These are phyloP conservation scores for Idaea straminata DNA, from an alignment of 2,888 invertebrate genomes.

Conservation along the genomic window DNA sequence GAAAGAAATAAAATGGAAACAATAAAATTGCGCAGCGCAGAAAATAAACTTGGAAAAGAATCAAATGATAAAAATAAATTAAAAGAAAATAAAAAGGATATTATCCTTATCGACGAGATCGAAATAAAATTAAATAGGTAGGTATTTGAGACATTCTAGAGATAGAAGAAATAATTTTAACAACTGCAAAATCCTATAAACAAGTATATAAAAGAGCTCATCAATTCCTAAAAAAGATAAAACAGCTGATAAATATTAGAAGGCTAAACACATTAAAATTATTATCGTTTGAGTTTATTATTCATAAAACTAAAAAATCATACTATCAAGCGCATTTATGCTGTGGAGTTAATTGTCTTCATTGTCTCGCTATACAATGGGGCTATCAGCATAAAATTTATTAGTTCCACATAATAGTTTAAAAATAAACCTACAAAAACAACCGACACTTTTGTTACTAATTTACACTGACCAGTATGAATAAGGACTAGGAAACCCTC, in stretches of 20 bases:
- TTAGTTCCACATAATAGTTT: not conserved
- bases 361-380: not conserved
- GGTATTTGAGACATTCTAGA: no score
- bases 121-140: no score
- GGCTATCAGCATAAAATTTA: not conserved
- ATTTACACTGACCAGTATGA: constrained; percentile 38
- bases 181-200: no score
- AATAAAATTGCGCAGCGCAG: no score
- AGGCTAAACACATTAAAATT: not conserved
- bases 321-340: not conserved
- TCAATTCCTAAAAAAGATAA: no score
- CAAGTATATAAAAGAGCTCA: no score
- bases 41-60: no score
- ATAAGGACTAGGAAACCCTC: constrained; percentile 46
- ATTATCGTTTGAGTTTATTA: not conserved
- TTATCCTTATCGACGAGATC: no score
- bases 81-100: no score
- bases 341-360: not conserved
- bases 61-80: no score
- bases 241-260: not conserved
- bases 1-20: no score
- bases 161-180: no score
- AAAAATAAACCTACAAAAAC: constrained; percentile 6
- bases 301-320: constrained; percentile 3
- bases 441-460: not conserved